Conservation (phyloP, 1,140 invertebrate species). For the Parapsyche elsis region DNA sequence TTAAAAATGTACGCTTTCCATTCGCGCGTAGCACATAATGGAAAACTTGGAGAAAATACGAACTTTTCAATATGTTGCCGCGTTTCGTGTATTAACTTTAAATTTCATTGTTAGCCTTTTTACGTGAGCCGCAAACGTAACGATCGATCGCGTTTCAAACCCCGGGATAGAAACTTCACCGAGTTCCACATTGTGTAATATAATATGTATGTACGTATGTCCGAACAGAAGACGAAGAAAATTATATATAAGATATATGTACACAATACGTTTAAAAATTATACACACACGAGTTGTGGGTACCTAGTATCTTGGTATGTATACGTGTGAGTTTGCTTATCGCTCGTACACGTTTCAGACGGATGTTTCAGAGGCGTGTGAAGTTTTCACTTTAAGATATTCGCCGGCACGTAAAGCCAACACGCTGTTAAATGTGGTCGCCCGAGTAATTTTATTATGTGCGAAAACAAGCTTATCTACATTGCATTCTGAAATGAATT, state of each 20-base stretch:
- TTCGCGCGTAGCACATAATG: neutral
- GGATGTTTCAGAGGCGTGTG: neutral
- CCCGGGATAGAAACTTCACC: neutral
- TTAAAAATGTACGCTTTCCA: neutral
- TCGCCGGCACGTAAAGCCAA: constrained; percentile 25
- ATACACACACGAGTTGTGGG: too few species aligned
- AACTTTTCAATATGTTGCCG: constrained; percentile 11
- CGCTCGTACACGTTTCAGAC: neutral
- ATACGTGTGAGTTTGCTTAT: neutral
- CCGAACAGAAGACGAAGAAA: neutral
- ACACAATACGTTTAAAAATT: too few species aligned
- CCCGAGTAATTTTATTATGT: constrained; percentile 23
- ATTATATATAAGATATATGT: too few species aligned
- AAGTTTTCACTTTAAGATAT: constrained; percentile 31
- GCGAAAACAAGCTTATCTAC: constrained; percentile 33
- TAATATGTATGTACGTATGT: neutral
- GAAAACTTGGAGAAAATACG: neutral
- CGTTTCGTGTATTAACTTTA: constrained; percentile 11
- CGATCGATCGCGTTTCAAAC: neutral
- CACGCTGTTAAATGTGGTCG: constrained; percentile 15
- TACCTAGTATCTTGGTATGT: neutral
- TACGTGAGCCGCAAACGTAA: neutral
- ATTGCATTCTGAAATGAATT: constrained; percentile 20
- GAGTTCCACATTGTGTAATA: too few species aligned
- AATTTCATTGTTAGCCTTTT: constrained; percentile 5